Evolutionary conservation across 2,797 vertebrate genomes (phyloP).

Genomic region (Glossophaga mutica): DNA sequence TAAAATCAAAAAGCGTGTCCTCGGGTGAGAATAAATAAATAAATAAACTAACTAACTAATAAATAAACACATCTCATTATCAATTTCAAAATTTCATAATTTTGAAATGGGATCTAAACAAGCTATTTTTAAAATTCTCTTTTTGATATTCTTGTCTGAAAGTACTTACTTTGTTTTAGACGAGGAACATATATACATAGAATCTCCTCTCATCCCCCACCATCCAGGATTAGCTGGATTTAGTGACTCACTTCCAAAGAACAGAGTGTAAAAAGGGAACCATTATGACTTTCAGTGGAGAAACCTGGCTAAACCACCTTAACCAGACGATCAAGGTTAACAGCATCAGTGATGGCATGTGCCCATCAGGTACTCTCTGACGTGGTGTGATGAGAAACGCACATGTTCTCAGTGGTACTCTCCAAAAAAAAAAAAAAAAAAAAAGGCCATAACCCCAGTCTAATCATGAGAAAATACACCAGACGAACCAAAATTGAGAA

Average conservation of each 20-base stretch:
- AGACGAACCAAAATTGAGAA: background rate
- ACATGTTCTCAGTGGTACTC: background rate
- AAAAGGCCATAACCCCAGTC: background rate
- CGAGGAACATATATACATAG: background rate
- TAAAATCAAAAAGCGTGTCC: no score
- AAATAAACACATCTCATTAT: background rate
- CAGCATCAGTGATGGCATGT: no score
- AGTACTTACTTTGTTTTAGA: constrained; percentile 5
- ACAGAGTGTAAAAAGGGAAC: background rate
- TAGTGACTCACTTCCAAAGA: background rate
- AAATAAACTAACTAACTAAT: background rate
- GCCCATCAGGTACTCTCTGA: background rate
- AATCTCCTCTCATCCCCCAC: background rate
- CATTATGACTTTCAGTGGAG: background rate
- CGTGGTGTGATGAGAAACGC: background rate
- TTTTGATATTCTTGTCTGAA: background rate
- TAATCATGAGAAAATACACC: background rate
- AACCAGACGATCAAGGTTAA: background rate
- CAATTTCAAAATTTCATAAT: background rate
- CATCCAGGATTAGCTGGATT: background rate
- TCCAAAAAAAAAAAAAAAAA: background rate
- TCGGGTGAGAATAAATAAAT: no score
- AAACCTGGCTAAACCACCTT: background rate
- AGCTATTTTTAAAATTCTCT: background rate
- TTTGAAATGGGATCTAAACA: background rate